Evolutionary conservation across 2,113 vertebrate species (phyloP).

Genomic region (Nannobrachium achirus): DNA sequence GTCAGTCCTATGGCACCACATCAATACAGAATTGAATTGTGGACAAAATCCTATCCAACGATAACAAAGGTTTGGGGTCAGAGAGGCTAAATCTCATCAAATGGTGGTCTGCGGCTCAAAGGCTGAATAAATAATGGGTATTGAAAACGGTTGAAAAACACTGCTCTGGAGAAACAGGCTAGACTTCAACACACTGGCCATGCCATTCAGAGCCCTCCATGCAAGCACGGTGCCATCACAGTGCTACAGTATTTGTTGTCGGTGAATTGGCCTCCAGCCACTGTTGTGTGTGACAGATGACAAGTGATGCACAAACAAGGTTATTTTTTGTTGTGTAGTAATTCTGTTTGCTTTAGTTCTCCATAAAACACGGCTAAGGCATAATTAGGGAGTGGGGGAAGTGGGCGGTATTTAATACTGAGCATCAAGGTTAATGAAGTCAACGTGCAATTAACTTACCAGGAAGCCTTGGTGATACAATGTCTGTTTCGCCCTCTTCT

Average conservation of each 20-base stretch:
- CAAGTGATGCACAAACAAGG: slow-evolving; percentile 3
- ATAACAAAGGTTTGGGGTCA: no score
- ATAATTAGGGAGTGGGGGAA: slow-evolving; percentile 41
- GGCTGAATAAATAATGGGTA: no score
- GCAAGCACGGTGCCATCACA: no score
- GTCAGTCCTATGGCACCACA: no score
- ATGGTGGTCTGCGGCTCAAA: no score
- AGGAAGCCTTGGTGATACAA: slow-evolving; percentile 50
- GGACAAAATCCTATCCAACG: no score
- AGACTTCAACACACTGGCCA: no score
- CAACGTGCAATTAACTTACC: slow-evolving; percentile 60
- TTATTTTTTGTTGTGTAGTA: slow-evolving; percentile 18
- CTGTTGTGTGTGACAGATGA: slow-evolving; percentile 27
- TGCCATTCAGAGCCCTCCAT: no score
- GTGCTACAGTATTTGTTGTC: slow-evolving; percentile 14
- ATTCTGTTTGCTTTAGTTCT: slow-evolving; percentile 22
- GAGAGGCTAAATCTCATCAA: no score
- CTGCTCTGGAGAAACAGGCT: no score
- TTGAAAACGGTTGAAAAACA: no score
- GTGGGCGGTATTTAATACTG: slow-evolving; percentile 38
- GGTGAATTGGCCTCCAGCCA: slow-evolving; percentile 10
- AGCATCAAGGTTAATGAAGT: slow-evolving; percentile 70
- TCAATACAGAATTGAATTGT: no score
- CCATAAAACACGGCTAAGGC: slow-evolving; percentile 2
- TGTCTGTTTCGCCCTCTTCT: slow-evolving; percentile 34